These are phyloP conservation scores for Caenorhabditis angaria DNA, from an alignment of 2,888 invertebrate genomes.

Conservation along the genomic window DNA sequence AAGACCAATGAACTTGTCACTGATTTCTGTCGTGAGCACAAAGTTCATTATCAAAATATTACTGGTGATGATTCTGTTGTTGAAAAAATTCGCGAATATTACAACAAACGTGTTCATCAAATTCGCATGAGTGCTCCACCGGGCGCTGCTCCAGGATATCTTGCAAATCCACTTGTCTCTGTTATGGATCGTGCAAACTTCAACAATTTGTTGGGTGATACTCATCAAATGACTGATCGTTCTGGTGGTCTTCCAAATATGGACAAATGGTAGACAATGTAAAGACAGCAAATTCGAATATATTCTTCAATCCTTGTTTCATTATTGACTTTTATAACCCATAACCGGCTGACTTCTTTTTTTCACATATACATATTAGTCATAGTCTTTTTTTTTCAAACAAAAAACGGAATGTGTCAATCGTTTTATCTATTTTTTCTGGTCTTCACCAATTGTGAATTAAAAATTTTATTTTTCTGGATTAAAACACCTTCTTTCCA, in stretches of 20 bases:
- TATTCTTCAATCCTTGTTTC: not conserved
- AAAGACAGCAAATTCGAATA: too few relatives aligned
- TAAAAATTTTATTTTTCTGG: not conserved
- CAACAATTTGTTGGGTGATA: slow-evolving; percentile 15
- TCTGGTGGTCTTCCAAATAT: slow-evolving; percentile 5
- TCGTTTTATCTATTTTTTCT: not conserved
- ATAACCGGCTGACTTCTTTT: not conserved
- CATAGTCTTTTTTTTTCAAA: not conserved
- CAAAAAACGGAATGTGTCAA: slow-evolving; percentile 2
- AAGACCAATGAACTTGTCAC: slow-evolving; percentile 10
- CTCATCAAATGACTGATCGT: slow-evolving; percentile 7
- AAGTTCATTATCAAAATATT: slow-evolving; percentile 12
- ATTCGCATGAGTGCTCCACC: slow-evolving; percentile 28
- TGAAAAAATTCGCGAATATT: slow-evolving; percentile 12
- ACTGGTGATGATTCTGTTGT: slow-evolving; percentile 9
- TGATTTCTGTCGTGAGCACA: slow-evolving; percentile 16
- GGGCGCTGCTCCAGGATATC: slow-evolving; percentile 36
- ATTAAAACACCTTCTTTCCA: not conserved
- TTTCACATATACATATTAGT: not conserved
- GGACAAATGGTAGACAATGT: slow-evolving; percentile 5
- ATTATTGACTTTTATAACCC: slow-evolving; percentile 3
- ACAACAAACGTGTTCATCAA: slow-evolving; percentile 10
- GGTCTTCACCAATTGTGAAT: not conserved
- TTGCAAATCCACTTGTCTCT: slow-evolving; percentile 21
- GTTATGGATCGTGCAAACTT: slow-evolving; percentile 16